Evolutionary conservation across 92 coral and sea anemone genomes (phyloP), one percentile per base, ranked within the genome.

Genomic region (Palythoa caribaeorum): DNA sequence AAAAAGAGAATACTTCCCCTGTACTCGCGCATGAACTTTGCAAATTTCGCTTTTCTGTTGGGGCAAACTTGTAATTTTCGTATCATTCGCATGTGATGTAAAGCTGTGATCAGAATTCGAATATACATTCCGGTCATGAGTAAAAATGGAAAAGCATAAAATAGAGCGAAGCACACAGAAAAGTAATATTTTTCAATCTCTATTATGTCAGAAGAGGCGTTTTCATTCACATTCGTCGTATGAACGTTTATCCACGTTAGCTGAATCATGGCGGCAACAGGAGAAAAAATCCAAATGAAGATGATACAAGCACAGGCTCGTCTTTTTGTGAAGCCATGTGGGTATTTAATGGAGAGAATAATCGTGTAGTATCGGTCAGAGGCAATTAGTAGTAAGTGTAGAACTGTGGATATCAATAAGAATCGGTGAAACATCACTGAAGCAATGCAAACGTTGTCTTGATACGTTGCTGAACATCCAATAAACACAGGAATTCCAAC

Each of bases 281-380:
- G 50, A 2, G 95, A 76, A 2, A 87, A 20, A 2, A 54, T 35
- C 95, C 95, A 94, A 2, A 91, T 73, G 3, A 80, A 47, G 35
- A 76, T 28, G 60, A 91, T 84, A 35, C 90, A 40, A 14, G 62
- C 77, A 1, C 37, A 70, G 1, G 95, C 91, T 7, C 93, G 77
- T 2, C 84, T 19, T 84, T 71, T 88, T 6, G 95, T 92, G 71
- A 90, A 57, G 37, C 84, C 52, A 7, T 87, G 19, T 6, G 88
- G 94, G 59, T 94, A 91, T 38, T 90, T 92, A 79, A 94, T 90
- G 15, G 98, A 89, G 17, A 83, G 70, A 17, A 96, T 94, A 36
- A 96, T 96, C 48, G 94, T 93, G n/a, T 89, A 77, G 81, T 94
- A 96, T 17, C 99, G 96, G 71, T 96, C 99, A 36, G 89, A 83